Conservation (phyloP, 2,797 vertebrate species). For the Setipinna tenuifilis region DNA sequence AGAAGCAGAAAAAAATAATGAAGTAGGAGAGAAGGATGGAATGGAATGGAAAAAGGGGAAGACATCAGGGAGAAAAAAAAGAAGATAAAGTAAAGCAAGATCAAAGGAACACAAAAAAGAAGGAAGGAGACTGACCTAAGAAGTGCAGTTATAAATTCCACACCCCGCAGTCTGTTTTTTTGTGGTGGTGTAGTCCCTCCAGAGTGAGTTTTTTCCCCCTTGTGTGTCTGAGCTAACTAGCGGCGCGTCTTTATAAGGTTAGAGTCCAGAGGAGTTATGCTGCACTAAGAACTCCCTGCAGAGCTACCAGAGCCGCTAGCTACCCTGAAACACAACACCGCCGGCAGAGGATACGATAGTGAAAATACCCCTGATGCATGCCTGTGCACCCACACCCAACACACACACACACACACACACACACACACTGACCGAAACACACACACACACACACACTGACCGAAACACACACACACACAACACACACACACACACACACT, state of each 20-base stretch:
- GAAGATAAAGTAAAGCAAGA: neutral
- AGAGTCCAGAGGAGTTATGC: constrained; percentile 56
- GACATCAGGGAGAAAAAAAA: constrained; percentile 33
- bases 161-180: constrained; percentile 59
- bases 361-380: constrained; percentile 15
- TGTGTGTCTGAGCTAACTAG: constrained; percentile 32
- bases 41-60: constrained; percentile 55
- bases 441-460: neutral
- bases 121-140: constrained; percentile 66
- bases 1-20: constrained; percentile 48
- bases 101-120: constrained; percentile 46
- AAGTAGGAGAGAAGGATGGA: constrained; percentile 51
- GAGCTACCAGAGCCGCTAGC: constrained; percentile 49
- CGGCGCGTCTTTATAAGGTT: constrained; percentile 74
- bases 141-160: constrained; percentile 80
- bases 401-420: neutral
- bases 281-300: constrained; percentile 70
- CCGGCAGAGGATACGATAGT: neutral
- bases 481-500: constrained; percentile 33
- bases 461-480: neutral
- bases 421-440: neutral
- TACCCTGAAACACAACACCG: constrained; percentile 54
- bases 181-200: constrained; percentile 17
- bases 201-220: neutral
- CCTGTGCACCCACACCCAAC: neutral